Base-by-base conservation (phyloP, 2,113 vertebrate species). In the Loxodonta africana region DNA sequence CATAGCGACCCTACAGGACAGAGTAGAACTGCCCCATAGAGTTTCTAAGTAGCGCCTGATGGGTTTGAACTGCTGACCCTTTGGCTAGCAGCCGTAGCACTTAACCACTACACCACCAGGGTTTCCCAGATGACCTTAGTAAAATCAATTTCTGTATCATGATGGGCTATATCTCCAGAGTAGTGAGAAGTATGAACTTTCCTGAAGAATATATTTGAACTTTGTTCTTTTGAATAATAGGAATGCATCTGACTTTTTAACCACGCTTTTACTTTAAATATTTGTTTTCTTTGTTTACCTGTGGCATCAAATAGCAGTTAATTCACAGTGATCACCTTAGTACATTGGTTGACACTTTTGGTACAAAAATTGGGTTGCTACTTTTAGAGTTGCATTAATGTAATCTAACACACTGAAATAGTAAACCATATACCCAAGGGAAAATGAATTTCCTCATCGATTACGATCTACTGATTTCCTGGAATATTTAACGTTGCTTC, bases 161-260 rank as follows among this genome's bases (percentile, higher is more conserved):
- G 21, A 2, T 87, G 5, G 33, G 33, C 15, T 77, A 5, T 73
- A 69, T 30, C 73, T 86, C 2, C 18, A 80, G 18, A 88, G 9
- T 69, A 71, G 85, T 20, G 5, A 73, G 60, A 88, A 83, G 20
- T 21, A 23, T 62, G 25, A 86, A 65, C 6, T 41, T 93, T 53
- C 51, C 57, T 89, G 28, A 67, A 82, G 30, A 93, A 63, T 86
- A 46, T 46, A 11, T 83, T 57, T 83, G 46, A 74, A 80, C 53
- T 95, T 83, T 89, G 46, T 89, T 76, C 88, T 83, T 81, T 60
- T 77, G n/a, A 89, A 77, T 73, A 65, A 20, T 53, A 81, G 8
- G 11, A 90, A 93, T 88, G 9, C 23, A 65, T 74, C 51, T 83
- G 26, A 94, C 23, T n/a, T 85, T 91, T 95, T 25, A 74, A 28